Conservation (phyloP, 2,113 vertebrate genomes). For the Rostratula benghalensis region DNA sequence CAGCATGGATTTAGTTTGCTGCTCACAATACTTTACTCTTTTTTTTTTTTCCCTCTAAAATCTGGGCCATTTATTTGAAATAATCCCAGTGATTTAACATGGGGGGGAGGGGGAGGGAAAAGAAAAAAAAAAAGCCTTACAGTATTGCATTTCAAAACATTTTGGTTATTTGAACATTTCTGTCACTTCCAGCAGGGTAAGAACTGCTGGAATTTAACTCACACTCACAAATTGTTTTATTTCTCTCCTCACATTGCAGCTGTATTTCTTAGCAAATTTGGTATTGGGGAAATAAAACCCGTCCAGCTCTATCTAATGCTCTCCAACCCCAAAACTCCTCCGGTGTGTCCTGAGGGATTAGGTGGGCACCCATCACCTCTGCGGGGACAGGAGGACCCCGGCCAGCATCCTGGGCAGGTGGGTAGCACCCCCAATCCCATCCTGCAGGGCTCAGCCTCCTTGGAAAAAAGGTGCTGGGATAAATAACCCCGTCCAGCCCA, state of each 20-base stretch:
- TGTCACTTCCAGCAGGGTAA: constrained; percentile 24
- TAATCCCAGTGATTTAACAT: constrained; percentile 16
- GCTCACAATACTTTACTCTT: neutral
- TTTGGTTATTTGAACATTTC: constrained; percentile 36
- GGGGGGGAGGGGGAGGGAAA: fast-evolving
- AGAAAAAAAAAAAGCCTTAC: neutral
- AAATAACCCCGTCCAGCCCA: fast-evolving
- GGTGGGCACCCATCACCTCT: neutral
- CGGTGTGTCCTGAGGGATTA: fast-evolving
- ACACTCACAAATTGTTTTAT: neutral
- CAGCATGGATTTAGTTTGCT: neutral
- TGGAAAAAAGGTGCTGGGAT: neutral
- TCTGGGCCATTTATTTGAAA: neutral
- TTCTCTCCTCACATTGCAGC: neutral
- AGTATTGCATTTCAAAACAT: constrained; percentile 37
- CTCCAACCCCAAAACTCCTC: neutral
- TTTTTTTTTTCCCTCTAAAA: neutral
- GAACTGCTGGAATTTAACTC: constrained; percentile 41
- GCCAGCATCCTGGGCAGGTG: fast-evolving
- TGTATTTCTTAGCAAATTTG: neutral
- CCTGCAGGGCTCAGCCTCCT: neutral
- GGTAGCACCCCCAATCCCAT: neutral
- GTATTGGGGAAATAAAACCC: neutral
- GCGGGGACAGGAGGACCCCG: fast-evolving
- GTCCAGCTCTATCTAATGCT: neutral